Conservation (phyloP, 2,888 invertebrate genomes). For the Silvanus unidentatus region DNA sequence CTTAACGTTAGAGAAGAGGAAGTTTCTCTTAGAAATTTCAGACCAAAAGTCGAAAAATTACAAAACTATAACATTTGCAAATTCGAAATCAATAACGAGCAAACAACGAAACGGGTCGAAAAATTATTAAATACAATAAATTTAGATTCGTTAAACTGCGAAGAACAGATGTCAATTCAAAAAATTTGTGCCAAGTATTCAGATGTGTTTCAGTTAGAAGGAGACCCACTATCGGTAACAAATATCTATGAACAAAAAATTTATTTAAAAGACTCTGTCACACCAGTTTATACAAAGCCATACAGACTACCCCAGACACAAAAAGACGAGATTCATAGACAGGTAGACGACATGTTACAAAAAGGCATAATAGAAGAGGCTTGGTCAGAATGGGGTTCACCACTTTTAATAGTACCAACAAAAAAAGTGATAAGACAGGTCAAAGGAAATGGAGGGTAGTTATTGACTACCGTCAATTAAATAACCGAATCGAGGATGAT, state of each 20-base stretch:
- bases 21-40: slow-evolving; percentile 4
- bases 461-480: slow-evolving; percentile 18
- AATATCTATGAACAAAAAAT: slow-evolving; percentile 24
- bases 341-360: slow-evolving; percentile 21
- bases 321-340: slow-evolving; percentile 21
- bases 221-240: slow-evolving; percentile 20
- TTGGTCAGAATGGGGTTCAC: slow-evolving; percentile 19
- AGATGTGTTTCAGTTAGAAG: slow-evolving; percentile 19
- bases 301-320: slow-evolving; percentile 23
- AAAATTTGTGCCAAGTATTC: slow-evolving; percentile 18
- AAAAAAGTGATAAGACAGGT: slow-evolving; percentile 17
- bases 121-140: slow-evolving; percentile 16
- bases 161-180: slow-evolving; percentile 13
- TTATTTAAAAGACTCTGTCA: slow-evolving; percentile 13
- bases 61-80: not conserved
- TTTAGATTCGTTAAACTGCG: slow-evolving; percentile 12
- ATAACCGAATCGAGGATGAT: slow-evolving; percentile 10
- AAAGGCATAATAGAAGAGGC: slow-evolving; percentile 23
- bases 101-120: slow-evolving; percentile 12
- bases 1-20: slow-evolving; percentile 5
- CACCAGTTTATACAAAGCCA: slow-evolving; percentile 21
- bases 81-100: not conserved
- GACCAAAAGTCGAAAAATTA: slow-evolving; percentile 3
- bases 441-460: slow-evolving; percentile 18
- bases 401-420: slow-evolving; percentile 19